These are phyloP conservation scores for Hymenochirus boettgeri DNA, from an alignment of 2,113 vertebrate species.

Conservation along the genomic window DNA sequence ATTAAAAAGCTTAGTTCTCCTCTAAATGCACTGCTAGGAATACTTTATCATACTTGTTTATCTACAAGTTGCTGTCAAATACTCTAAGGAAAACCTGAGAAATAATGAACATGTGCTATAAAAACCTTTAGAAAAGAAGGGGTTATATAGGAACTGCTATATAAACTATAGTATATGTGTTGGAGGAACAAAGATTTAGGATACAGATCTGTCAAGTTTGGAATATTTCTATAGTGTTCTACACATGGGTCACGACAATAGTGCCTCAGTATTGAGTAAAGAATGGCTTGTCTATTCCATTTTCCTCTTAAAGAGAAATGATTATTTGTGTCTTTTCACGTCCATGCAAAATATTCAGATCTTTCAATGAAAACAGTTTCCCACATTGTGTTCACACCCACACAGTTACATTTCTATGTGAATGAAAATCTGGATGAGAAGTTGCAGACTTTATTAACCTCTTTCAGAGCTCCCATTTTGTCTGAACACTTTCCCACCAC, in stretches of 20 bases:
- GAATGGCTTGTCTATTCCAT: constrained; percentile 83
- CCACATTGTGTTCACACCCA: constrained; percentile 85
- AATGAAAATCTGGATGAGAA: constrained; percentile 63
- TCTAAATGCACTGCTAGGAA: too few relatives aligned
- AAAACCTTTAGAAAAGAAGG: constrained; percentile 13
- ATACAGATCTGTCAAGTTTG: constrained; percentile 70
- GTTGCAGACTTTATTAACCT: constrained; percentile 55
- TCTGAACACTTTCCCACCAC: constrained; percentile 48
- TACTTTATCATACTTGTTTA: too few relatives aligned
- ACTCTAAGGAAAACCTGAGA: too few relatives aligned
- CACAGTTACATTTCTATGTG: constrained; percentile 58
- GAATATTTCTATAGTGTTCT: constrained; percentile 62
- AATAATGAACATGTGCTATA: too few relatives aligned
- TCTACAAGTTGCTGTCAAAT: too few relatives aligned
- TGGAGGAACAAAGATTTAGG: constrained; percentile 58
- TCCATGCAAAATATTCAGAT: constrained; percentile 81
- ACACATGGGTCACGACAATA: constrained; percentile 59
- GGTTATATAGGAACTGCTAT: constrained; percentile 25
- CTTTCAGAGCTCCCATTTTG: constrained; percentile 50
- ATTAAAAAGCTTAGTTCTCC: too few relatives aligned
- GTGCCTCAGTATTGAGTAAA: constrained; percentile 65
- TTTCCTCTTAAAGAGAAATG: constrained; percentile 72
- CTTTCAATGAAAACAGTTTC: constrained; percentile 84
- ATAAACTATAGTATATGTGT: constrained; percentile 36
- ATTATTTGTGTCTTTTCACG: constrained; percentile 87